Evolutionary conservation across 2,888 invertebrate genomes (phyloP).

Genomic region (Acrobasis consociella): DNA sequence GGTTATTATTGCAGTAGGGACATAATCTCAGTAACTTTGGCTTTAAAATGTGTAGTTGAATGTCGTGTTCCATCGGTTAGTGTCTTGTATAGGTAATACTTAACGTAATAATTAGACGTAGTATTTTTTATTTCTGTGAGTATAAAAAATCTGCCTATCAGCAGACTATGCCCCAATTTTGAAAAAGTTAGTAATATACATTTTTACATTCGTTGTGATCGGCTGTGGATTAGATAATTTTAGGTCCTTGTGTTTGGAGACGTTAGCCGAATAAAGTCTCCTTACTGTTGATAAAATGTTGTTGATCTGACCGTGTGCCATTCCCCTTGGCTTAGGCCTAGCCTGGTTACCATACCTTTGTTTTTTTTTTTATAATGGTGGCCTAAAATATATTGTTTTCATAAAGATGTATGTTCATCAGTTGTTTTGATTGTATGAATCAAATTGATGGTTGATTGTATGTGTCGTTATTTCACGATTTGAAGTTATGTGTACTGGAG

Average conservation of each 20-base stretch:
- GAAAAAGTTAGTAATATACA: conserved; percentile 16
- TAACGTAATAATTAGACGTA: too few relatives aligned
- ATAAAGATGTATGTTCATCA: not conserved
- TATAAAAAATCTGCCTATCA: not conserved
- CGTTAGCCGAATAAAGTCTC: conserved; percentile 27
- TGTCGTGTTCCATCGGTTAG: not conserved
- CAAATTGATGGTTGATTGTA: too few relatives aligned
- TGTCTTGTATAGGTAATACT: too few relatives aligned
- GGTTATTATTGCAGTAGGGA: not conserved
- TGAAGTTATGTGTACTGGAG: too few relatives aligned
- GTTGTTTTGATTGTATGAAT: not conserved
- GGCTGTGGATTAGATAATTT: conserved; percentile 34
- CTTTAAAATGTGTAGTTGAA: not conserved
- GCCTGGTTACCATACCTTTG: too few relatives aligned
- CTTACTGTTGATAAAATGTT: not conserved
- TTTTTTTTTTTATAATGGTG: not conserved
- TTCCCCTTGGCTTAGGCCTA: conserved; percentile 23
- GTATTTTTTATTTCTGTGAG: too few relatives aligned
- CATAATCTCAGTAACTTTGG: too few relatives aligned
- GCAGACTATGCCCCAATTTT: conserved; percentile 5
- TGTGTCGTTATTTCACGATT: too few relatives aligned
- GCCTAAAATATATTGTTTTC: not conserved
- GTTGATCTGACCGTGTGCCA: conserved; percentile 32
- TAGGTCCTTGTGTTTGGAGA: conserved; percentile 24
- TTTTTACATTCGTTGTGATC: conserved; percentile 37